Evolutionary conservation across 2,797 vertebrate species (phyloP), one percentile per base, ranked within the genome.

Genomic region (Myotis planiceps): DNA sequence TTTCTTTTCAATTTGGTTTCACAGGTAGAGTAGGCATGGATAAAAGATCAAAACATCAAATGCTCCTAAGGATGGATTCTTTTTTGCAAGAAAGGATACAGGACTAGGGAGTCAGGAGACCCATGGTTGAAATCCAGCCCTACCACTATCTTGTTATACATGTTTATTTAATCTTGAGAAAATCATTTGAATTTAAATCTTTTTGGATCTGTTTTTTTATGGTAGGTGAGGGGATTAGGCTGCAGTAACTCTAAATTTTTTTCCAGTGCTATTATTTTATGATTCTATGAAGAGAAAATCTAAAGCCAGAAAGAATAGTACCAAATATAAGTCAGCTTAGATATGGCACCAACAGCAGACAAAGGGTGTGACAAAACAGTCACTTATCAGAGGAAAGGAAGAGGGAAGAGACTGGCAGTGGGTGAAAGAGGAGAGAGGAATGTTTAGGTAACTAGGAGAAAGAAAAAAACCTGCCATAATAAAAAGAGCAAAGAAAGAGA

Each of bases 291-390:
- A 71, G 51, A 86, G 25, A 65, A 93, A 88, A 92, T 53, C 55
- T 49, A 93, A 83, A 95, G 60, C 49, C 39, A 90, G 27, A 93
- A 88, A 96, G 18, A 94, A 88, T 79, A 87, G 9, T 95, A 94
- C 12, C 9, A 5, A 93, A 92, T 85, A 63, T 86, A 90, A 94
- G 32, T 65, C 29, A 45, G n/a, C 83, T 87, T 91, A 81, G 15
- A 66, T 2, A 95, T 37, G 53, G 45, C 79, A 25, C 14, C 25
- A 86, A 78, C 12, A 79, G 68, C 55, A 93, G 27, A 94, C 29
- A 71, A 88, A 79, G 4, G 3, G 16, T 68, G 3, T 69, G 8
- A 79, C 16, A 60, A 60, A 84, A 76, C 12, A 92, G 72, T 69
- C 55, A 87, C 3, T 96, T 25, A 69, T 66, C 14, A 92, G 53